These are phyloP conservation scores for Gastrophysa polygoni DNA, from an alignment of 2,888 invertebrate genomes.

Conservation along the genomic window DNA sequence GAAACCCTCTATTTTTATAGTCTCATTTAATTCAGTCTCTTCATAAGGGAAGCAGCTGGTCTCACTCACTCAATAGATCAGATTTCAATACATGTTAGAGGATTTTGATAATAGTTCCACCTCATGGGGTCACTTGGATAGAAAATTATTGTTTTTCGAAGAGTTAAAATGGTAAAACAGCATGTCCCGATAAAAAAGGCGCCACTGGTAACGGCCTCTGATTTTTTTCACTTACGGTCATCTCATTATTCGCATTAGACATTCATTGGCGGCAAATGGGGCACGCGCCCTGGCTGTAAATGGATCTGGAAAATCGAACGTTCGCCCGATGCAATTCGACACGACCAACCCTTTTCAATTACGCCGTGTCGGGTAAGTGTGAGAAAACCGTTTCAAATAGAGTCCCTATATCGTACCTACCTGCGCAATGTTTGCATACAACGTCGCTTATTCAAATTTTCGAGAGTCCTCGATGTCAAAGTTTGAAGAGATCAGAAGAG, in stretches of 20 bases:
- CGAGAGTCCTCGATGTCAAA: constrained; percentile 43
- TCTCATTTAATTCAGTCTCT: too few species aligned
- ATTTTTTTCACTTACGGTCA: constrained; percentile 8
- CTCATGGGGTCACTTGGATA: too few species aligned
- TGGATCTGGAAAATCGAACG: not conserved
- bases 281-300: constrained; percentile 7
- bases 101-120: too few species aligned
- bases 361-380: not conserved
- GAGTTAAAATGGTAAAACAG: too few species aligned
- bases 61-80: too few species aligned
- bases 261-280: constrained; percentile 10
- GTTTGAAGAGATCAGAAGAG: constrained; percentile 27
- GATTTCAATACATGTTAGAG: too few species aligned
- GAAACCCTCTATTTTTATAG: too few species aligned
- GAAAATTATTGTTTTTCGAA: too few species aligned
- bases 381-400: not conserved
- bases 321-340: not conserved
- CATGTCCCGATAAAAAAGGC: too few species aligned
- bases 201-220: too few species aligned
- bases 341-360: not conserved
- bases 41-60: too few species aligned
- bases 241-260: constrained; percentile 13
- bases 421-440: constrained; percentile 42
- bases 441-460: constrained; percentile 43
- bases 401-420: not conserved